Evolutionary conservation across 1,140 invertebrate genomes (phyloP).

Genomic region (Lordiphosa collinella): DNA sequence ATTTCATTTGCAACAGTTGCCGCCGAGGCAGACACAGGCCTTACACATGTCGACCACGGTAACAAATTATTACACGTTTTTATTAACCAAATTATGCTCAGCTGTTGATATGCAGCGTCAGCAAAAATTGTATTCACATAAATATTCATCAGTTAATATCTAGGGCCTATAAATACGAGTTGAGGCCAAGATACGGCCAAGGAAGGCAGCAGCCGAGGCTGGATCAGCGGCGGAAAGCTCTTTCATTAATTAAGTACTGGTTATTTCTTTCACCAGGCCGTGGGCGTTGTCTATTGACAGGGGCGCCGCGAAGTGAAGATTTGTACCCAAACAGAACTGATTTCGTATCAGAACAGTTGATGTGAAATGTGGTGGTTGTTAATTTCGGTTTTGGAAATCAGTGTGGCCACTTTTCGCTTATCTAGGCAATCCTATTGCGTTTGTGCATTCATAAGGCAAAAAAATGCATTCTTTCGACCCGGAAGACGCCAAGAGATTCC

Average conservation of each 20-base stretch:
- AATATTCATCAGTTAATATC: slow-evolving; percentile 66
- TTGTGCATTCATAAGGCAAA: too few species aligned
- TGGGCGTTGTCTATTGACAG: slow-evolving; percentile 8
- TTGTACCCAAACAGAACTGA: too few species aligned
- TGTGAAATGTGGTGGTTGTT: too few species aligned
- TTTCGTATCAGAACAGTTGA: too few species aligned
- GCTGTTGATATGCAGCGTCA: slow-evolving; percentile 67
- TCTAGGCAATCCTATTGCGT: too few species aligned
- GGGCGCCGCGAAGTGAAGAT: not conserved
- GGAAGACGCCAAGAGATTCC: too few species aligned
- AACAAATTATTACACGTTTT: slow-evolving; percentile 67
- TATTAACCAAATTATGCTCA: slow-evolving; percentile 60
- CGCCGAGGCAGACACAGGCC: not conserved
- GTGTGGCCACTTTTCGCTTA: too few species aligned
- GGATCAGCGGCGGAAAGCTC: slow-evolving; percentile 26
- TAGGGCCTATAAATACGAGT: slow-evolving; percentile 50
- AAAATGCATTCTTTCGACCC: too few species aligned
- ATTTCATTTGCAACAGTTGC: slow-evolving; percentile 71
- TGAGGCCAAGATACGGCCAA: not conserved
- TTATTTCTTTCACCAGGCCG: slow-evolving; percentile 12
- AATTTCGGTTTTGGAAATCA: too few species aligned
- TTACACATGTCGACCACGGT: slow-evolving; percentile 7
- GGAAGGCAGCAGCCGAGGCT: slow-evolving; percentile 2
- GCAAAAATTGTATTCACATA: slow-evolving; percentile 30
- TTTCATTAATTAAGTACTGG: slow-evolving; percentile 65